phyloP scores from a whole-genome alignment of 2,113 vertebrate genomes.

The Rattus norvegicus region GRCr8 NC_086033.1:74412501-74413000 shows the following conservation, averaged over 20 bases:
- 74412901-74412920: conserved; percentile 28
- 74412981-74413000: conserved; percentile 2
- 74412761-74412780: conserved; percentile 29
- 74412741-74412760: conserved; percentile 56
- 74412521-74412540: conserved; percentile 32
- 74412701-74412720: conserved; percentile 69
- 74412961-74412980: conserved; percentile 43
- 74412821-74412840: background rate
- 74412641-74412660: conserved; percentile 13
- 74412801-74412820: conserved; percentile 54
- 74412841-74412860: conserved; percentile 53
- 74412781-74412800: conserved; percentile 46
- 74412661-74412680: conserved; percentile 59
- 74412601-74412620: conserved; percentile 53
- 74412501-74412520: conserved; percentile 28
- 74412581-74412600: conserved; percentile 53
- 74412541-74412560: background rate
- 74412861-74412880: conserved; percentile 51
- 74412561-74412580: conserved; percentile 4
- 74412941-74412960: background rate
- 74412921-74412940: background rate
- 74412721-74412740: conserved; percentile 68
- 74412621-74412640: conserved; percentile 1
- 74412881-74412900: conserved; percentile 14
- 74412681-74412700: conserved; percentile 22